Evolutionary conservation across 1,140 invertebrate species (phyloP), one percentile per base, ranked within the genome.

Genomic region (Diachasma alloeum): DNA sequence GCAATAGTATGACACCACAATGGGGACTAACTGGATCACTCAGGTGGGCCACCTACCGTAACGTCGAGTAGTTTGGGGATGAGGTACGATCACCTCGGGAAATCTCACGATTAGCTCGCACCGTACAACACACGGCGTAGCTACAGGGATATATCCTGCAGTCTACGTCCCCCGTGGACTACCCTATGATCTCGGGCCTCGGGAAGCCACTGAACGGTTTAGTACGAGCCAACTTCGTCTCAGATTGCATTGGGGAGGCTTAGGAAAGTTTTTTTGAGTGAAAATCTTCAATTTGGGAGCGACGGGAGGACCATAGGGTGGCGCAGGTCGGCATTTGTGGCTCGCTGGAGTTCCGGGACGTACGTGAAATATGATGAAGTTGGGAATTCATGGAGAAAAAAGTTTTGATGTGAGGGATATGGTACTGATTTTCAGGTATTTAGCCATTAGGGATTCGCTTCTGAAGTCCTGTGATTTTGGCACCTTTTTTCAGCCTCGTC

Each of bases 31-130:
- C 74, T 68, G 66, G 31, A 46, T 48, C 68, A 68, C 56, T 75
- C 74, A 75, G 74, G 48, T 68, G 68, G 48, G 63, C 74, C 74
- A 75, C 63, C 17, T 69, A 75, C 63, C 74, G 36, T 69, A 48
- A 75, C 75, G 75, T 48, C 19, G 69, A 63, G 75, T 76, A 68
- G 74, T 75, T 75, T 48, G 42, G 48, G 74, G 66, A 72, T 76
- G 75, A 76, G 69, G 68, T 71, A 76, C 75, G 68, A 72, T 71
- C 75, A 71, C 68, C 75, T 24, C 75, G 75, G 75, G 75, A 76
- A 76, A 76, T 76, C 75, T 76, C 75, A 66, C 69, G 68, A 44
- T 37, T 68, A 44, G 59, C 73, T 53, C 24, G 24, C 42, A 74
- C 73, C 42, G 13, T 44, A 15, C 53, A 36, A 42, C 53, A 31